Evolutionary conservation across 2,797 vertebrate species (phyloP).

Genomic region (Todus mexicanus): DNA sequence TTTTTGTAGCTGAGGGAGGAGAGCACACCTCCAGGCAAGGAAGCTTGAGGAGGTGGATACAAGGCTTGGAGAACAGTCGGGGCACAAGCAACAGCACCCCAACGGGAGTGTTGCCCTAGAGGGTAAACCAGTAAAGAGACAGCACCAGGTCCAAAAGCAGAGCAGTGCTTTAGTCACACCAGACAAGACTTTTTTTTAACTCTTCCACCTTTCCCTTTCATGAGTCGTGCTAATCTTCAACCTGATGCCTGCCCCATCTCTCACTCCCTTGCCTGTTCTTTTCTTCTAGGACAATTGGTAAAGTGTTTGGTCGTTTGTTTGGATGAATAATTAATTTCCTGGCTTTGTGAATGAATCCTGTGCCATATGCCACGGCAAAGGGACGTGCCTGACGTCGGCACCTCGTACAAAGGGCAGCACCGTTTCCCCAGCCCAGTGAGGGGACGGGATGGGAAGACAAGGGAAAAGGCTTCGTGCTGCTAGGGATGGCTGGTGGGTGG

Average conservation of each 20-base stretch:
- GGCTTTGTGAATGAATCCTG: constrained; percentile 86
- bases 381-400: not conserved
- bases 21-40: not conserved
- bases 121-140: not conserved
- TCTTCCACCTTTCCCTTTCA: not conserved
- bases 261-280: not conserved
- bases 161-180: not conserved
- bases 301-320: constrained; percentile 81
- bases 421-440: not conserved
- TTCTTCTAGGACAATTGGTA: constrained; percentile 75
- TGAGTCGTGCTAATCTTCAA: constrained; percentile 4
- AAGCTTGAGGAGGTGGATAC: not conserved
- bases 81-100: not conserved
- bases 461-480: fast-evolving
- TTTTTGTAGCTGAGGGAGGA: not conserved
- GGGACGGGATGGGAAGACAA: not conserved
- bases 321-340: constrained; percentile 88
- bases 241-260: constrained; percentile 1
- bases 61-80: not conserved
- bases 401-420: not conserved
- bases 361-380: constrained; percentile 79
- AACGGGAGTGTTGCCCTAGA: not conserved
- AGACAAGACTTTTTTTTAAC: not conserved
- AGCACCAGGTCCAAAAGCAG: not conserved
- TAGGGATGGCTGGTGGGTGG: too few species aligned